A percentile compares a stretch with the other conserved stretches of the same genome.
These are phyloP conservation scores for human (Homo sapiens) DNA, from an alignment of 2,113 vertebrate species.

Conservation along the genomic window GRCh38 chr6:14236501-14237000, in stretches of 20 bases:
- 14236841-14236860: background rate
- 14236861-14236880: background rate
- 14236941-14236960: background rate
- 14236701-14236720: background rate
- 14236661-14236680: background rate
- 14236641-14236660: background rate
- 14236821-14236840: background rate
- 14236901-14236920: background rate
- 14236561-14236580: background rate
- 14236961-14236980: conserved; percentile 19
- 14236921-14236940: conserved; percentile 9
- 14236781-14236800: background rate
- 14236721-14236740: background rate
- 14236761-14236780: background rate
- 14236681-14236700: background rate
- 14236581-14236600: background rate
- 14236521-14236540: background rate
- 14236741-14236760: background rate
- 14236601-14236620: background rate
- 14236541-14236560: background rate
- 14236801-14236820: background rate
- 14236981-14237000: background rate
- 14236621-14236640: background rate
- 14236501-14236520: background rate
- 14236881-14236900: background rate